Evolutionary conservation across 2,113 vertebrate species (phyloP).

Genomic region (Cisticola juncidis): DNA sequence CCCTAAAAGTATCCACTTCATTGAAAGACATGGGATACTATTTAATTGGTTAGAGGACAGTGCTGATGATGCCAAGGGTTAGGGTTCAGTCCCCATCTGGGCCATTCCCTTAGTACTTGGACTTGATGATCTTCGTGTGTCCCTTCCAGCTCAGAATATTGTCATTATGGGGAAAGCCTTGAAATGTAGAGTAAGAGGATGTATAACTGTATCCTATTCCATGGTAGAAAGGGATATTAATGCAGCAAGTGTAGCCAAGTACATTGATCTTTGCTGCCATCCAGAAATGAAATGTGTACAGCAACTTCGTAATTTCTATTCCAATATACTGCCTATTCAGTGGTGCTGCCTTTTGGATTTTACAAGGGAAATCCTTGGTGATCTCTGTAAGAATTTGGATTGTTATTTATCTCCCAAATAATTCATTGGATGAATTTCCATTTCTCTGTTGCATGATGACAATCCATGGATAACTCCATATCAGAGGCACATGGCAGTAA

Average conservation of each 20-base stretch:
- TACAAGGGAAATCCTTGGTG: not conserved
- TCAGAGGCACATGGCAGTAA: not conserved
- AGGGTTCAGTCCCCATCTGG: not conserved
- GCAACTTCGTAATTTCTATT: constrained; percentile 42
- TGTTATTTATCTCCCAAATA: not conserved
- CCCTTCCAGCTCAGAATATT: not conserved
- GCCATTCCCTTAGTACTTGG: not conserved
- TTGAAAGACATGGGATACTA: not conserved
- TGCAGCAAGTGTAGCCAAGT: constrained; percentile 50
- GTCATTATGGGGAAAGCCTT: not conserved
- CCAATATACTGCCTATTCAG: not conserved
- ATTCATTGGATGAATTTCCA: not conserved
- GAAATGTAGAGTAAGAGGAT: not conserved
- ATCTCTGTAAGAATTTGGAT: not conserved
- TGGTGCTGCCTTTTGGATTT: constrained; percentile 12
- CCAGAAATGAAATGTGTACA: constrained; percentile 66
- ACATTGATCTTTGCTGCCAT: constrained; percentile 65
- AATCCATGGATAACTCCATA: not conserved
- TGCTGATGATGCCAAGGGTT: rapidly evolving
- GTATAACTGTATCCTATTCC: constrained; percentile 4
- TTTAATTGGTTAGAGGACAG: not conserved
- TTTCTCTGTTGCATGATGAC: not conserved
- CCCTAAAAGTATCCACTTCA: not conserved
- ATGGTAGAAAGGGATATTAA: constrained; percentile 46
- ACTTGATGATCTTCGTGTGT: not conserved